Conservation (phyloP, 2,888 invertebrate species). For the Zele albiditarsus region DNA sequence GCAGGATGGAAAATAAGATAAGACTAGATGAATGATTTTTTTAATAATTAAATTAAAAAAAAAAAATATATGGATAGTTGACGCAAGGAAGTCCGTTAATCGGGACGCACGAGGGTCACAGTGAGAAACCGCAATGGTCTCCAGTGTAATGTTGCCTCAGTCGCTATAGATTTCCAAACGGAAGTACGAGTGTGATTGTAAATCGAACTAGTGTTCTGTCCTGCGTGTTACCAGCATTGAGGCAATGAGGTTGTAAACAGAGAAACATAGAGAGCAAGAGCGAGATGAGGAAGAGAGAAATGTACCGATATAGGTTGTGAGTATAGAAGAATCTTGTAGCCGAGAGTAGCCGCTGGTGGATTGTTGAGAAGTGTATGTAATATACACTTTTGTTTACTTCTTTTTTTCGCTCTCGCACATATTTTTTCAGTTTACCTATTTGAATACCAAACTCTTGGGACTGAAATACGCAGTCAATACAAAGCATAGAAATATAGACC, state of each 20-base stretch:
- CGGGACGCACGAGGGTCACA: neutral
- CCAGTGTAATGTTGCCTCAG: neutral
- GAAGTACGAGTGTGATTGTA: slow-evolving; percentile 13
- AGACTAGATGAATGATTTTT: neutral
- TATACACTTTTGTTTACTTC: no score
- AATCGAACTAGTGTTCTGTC: slow-evolving; percentile 10
- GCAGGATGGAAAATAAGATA: neutral
- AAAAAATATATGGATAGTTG: neutral
- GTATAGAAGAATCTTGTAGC: no score
- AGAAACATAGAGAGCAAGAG: slow-evolving; percentile 15
- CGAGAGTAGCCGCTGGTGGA: no score
- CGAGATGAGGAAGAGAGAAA: neutral
- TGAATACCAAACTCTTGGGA: no score
- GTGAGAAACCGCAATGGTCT: slow-evolving; percentile 5
- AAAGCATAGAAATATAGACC: no score
- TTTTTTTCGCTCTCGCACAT: no score
- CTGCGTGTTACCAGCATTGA: neutral
- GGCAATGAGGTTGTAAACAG: slow-evolving; percentile 28
- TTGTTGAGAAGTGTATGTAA: no score
- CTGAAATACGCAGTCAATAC: no score
- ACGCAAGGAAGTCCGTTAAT: neutral
- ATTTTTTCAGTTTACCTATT: no score
- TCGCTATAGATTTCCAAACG: neutral
- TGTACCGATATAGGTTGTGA: no score
- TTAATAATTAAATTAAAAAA: neutral